These are phyloP conservation scores for Cyclina sinensis DNA, from an alignment of 1,140 invertebrate species.

Conservation along the genomic window DNA sequence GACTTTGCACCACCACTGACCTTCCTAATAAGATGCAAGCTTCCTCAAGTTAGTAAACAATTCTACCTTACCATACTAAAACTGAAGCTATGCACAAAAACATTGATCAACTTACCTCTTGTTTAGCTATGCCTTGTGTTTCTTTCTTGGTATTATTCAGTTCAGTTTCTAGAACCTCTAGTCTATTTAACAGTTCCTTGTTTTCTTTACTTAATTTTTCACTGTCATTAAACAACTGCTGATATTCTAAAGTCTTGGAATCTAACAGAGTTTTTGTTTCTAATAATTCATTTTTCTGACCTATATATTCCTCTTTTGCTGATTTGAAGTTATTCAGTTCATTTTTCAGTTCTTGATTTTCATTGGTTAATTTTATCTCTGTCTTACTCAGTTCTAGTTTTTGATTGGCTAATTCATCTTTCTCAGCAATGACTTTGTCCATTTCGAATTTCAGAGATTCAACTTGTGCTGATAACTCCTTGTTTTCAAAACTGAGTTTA, in stretches of 20 bases:
- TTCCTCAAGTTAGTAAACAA: too few relatives aligned
- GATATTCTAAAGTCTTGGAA: constrained; percentile 66
- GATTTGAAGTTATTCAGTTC: constrained; percentile 68
- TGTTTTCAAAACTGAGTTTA: constrained; percentile 79
- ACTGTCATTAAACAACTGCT: constrained; percentile 71
- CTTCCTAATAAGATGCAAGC: too few relatives aligned
- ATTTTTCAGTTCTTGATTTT: constrained; percentile 75
- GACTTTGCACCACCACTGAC: too few relatives aligned
- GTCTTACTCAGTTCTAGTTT: constrained; percentile 74
- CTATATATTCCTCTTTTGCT: constrained; percentile 61
- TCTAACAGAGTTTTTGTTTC: constrained; percentile 71
- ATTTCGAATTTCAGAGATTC: constrained; percentile 77
- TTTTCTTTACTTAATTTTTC: constrained; percentile 79
- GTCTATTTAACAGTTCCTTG: constrained; percentile 77
- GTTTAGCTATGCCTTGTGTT: constrained; percentile 76
- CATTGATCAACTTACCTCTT: constrained; percentile 77
- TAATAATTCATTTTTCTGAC: constrained; percentile 71
- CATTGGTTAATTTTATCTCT: constrained; percentile 77
- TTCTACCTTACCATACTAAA: too few relatives aligned
- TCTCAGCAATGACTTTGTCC: constrained; percentile 74
- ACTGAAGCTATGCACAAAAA: too few relatives aligned
- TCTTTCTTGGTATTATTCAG: constrained; percentile 68
- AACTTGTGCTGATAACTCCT: constrained; percentile 76
- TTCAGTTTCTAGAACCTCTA: constrained; percentile 71
- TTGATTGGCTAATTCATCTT: constrained; percentile 79